Percentiles rank a stretch among this genome's conserved stretches.
These are phyloP conservation scores for Leptarthrus brevirostris DNA, from an alignment of 2,888 invertebrate species.

Conservation along the genomic window DNA sequence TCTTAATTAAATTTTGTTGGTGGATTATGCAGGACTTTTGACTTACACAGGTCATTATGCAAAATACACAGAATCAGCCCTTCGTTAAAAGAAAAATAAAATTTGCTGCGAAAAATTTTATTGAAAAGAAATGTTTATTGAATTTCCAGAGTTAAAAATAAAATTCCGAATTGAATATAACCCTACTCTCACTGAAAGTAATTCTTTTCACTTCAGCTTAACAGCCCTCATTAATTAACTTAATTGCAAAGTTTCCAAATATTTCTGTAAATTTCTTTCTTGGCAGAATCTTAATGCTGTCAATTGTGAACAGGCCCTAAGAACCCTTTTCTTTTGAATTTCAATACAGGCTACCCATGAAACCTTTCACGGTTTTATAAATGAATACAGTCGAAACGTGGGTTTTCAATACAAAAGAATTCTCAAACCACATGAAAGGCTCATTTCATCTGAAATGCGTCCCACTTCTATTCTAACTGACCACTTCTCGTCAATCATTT, in stretches of 20 bases:
- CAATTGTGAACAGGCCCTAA: conserved; percentile 39
- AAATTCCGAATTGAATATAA: conserved; percentile 9
- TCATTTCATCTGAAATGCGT: neutral
- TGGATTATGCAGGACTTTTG: too few species aligned
- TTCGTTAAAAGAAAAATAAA: too few species aligned
- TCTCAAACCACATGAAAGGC: neutral
- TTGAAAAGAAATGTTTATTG: conserved; percentile 7
- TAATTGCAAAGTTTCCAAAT: conserved; percentile 35
- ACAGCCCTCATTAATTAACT: conserved; percentile 42
- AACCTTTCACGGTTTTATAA: conserved; percentile 23
- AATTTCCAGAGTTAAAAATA: neutral
- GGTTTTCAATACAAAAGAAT: conserved; percentile 31
- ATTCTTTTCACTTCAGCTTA: conserved; percentile 27
- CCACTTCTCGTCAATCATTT: conserved; percentile 38
- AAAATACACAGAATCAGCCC: too few species aligned
- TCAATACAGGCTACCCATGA: conserved; percentile 5
- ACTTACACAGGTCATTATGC: too few species aligned
- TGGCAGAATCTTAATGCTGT: conserved; percentile 8
- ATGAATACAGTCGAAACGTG: conserved; percentile 29
- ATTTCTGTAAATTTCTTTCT: conserved; percentile 35
- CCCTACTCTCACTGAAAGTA: conserved; percentile 32
- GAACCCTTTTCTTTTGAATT: conserved; percentile 17
- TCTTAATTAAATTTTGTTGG: too few species aligned
- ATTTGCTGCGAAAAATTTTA: too few species aligned
- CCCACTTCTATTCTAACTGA: neutral